Conservation (phyloP, 2,797 vertebrate species). For the Tragelaphus eurycerus region DNA sequence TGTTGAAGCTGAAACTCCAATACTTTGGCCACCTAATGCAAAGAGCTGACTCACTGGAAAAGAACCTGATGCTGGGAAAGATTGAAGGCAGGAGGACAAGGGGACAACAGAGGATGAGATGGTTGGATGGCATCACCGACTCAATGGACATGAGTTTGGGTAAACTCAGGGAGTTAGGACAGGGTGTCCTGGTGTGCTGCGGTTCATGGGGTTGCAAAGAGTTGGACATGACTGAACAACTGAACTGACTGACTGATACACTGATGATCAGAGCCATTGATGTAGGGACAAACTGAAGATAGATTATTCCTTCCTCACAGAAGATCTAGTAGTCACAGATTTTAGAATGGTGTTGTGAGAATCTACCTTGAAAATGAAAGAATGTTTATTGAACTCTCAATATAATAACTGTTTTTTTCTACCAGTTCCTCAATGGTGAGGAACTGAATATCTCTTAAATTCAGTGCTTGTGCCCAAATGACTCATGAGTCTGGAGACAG, state of each 20-base stretch:
- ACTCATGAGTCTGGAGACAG: slow-evolving; percentile 68
- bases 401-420: slow-evolving; percentile 28
- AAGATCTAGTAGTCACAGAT: not conserved
- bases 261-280: not conserved
- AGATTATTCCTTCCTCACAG: not conserved
- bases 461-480: slow-evolving; percentile 60
- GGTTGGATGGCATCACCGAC: not conserved
- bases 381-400: slow-evolving; percentile 50
- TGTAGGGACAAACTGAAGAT: not conserved
- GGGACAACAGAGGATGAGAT: not conserved
- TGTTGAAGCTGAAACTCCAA: not conserved
- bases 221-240: not conserved
- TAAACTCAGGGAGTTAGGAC: not conserved
- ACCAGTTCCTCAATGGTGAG: slow-evolving; percentile 35
- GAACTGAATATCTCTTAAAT: slow-evolving; percentile 67
- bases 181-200: not conserved
- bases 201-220: not conserved
- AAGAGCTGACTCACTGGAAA: not conserved
- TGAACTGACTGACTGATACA: not conserved
- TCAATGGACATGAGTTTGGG: not conserved
- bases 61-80: not conserved
- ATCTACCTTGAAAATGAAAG: slow-evolving; percentile 49
- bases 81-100: not conserved
- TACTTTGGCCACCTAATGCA: not conserved
- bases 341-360: slow-evolving; percentile 30